Percentiles rank a stretch among this genome's conserved stretches.
phyloP scores from a whole-genome alignment of 2,113 vertebrate species.

The Caranx ignobilis region DNA sequence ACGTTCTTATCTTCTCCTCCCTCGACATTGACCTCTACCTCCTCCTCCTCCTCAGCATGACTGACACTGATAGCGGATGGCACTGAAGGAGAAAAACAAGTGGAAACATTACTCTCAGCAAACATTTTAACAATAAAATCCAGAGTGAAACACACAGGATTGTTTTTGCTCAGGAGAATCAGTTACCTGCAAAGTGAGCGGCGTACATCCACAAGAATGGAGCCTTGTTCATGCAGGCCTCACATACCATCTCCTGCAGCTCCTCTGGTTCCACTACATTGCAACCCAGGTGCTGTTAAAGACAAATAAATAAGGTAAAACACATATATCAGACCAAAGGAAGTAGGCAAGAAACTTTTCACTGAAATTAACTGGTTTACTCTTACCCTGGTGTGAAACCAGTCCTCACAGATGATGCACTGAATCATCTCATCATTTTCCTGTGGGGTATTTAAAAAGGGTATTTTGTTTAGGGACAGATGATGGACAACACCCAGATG shows the following conservation, averaged over 20 bases:
- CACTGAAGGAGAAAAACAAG: constrained; percentile 65
- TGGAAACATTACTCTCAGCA: not conserved
- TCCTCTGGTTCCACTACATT: constrained; percentile 88
- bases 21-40: constrained; percentile 72
- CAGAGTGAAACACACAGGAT: not conserved
- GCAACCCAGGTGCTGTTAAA: constrained; percentile 90
- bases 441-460: constrained; percentile 71
- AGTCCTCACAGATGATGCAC: constrained; percentile 96
- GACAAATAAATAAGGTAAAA: not conserved
- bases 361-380: not conserved
- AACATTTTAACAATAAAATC: not conserved
- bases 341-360: not conserved
- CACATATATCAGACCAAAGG: not conserved
- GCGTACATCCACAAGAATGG: constrained; percentile 93
- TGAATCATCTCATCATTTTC: constrained; percentile 97
- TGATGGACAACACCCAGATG: not conserved
- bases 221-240: constrained; percentile 91
- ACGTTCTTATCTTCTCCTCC: constrained; percentile 41
- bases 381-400: constrained; percentile 94
- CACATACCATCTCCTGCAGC: constrained; percentile 96
- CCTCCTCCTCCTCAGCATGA: constrained; percentile 76
- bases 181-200: constrained; percentile 86
- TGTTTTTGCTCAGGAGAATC: not conserved
- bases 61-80: constrained; percentile 79
- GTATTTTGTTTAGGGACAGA: not conserved